Conservation (phyloP, 2,113 vertebrate genomes). For the Cinclus mexicanus region DNA sequence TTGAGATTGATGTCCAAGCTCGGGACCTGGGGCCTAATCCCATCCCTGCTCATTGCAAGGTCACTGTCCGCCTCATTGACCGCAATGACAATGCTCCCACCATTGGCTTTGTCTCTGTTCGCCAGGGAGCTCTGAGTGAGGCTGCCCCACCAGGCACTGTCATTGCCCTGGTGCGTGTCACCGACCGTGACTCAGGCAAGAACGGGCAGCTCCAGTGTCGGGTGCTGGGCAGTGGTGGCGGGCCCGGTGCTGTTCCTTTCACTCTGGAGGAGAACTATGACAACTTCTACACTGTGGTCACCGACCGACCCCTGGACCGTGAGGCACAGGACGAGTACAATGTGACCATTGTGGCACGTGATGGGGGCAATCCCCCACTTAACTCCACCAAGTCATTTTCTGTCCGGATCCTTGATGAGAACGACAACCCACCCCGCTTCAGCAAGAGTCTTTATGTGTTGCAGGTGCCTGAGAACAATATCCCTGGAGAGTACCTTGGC, state of each 20-base stretch:
- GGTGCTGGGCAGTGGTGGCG: conserved; percentile 80
- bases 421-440: conserved; percentile 95
- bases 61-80: conserved; percentile 93
- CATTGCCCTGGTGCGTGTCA: conserved; percentile 94
- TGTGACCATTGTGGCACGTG: conserved; percentile 94
- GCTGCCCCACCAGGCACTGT: conserved; percentile 93
- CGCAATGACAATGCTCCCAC: conserved; percentile 96
- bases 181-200: conserved; percentile 92
- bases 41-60: conserved; percentile 97
- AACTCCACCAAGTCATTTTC: conserved; percentile 97
- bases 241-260: conserved; percentile 84
- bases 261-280: conserved; percentile 96
- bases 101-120: conserved; percentile 94
- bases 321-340: conserved; percentile 95
- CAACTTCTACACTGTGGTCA: conserved; percentile 96
- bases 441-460: conserved; percentile 94
- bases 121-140: conserved; percentile 98
- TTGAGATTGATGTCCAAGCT: conserved; percentile 97
- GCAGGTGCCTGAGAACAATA: conserved; percentile 97
- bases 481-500: conserved; percentile 95
- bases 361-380: conserved; percentile 90
- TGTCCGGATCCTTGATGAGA: conserved; percentile 93
- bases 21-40: conserved; percentile 96
- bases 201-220: conserved; percentile 96
- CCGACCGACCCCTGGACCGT: conserved; percentile 90